Base-by-base conservation (phyloP, 2,797 vertebrate genomes). In the Silurus lanzhouensis region DNA sequence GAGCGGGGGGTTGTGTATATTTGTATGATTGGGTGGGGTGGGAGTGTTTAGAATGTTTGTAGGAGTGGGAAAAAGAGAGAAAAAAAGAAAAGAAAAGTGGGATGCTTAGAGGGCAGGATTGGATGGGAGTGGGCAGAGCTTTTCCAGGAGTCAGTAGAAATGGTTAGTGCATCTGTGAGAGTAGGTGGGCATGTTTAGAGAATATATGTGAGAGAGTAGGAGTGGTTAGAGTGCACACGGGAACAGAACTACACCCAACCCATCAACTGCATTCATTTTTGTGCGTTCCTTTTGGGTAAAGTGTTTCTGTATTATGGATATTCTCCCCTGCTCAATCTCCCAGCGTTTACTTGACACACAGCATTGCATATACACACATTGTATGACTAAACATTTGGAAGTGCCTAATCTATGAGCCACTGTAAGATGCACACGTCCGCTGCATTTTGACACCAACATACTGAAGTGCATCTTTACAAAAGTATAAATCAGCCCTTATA, bases 401-500 rank as follows among this genome's bases (percentile, higher is more conserved):
- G 52, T 76, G 15, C 55, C 55, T 58, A 58, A 77, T 77, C 74
- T 27, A 31, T 55, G 10, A 67, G 46, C 61, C 61, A 31, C n/a
- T 55, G 79, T 31, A 13, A 55, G 79, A 46, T 55, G 79, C 64
- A 55, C 63, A 81, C 17, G 20, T 81, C 79, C n/a, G 55, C 19
- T 22, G 79, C 46, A 81, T 68, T 81, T 55, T 57, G 79, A 67
- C 79, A 71, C 27, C 61, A 61, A 78, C 25, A 17, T 57, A 75
- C 8, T 61, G 77, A 79, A 58, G 14, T 63, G 66, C 25, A 71
- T 77, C 25, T 63, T 27, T 61, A 76, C 55, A 64, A 27, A 71
- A 66, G 31, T 58, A 81, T 31, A 68, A 81, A 68, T 81, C 79
- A 81, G 64, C 64, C 44, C 46, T 81, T 83, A 83, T 48, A 74